Percentiles rank a stretch among this genome's conserved stretches.
Evolutionary conservation across 2,797 vertebrate species (phyloP).

Genomic region (Sebastes kiyomatsui): DNA sequence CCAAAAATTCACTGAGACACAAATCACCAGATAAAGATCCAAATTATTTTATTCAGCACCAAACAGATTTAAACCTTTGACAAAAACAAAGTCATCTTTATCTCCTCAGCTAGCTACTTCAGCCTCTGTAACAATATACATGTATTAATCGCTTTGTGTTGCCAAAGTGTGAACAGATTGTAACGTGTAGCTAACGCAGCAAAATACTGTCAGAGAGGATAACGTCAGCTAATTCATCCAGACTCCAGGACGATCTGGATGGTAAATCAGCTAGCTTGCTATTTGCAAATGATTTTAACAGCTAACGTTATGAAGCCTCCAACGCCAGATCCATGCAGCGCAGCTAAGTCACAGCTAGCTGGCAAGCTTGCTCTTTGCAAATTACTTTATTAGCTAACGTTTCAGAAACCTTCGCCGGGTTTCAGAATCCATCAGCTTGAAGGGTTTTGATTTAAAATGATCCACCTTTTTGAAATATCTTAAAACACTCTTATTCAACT

Average conservation of each 20-base stretch:
- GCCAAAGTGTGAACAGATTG: background rate
- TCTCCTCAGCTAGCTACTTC: background rate
- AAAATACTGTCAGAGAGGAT: background rate
- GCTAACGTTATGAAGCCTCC: background rate
- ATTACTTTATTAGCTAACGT: too few relatives aligned
- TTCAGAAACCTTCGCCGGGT: too few relatives aligned
- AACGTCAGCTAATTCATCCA: background rate
- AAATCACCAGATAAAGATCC: background rate
- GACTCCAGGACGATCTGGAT: background rate
- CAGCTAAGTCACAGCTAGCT: background rate
- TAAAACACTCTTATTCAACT: too few relatives aligned
- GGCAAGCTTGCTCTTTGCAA: too few relatives aligned
- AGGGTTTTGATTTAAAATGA: accelerated
- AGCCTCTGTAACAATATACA: background rate
- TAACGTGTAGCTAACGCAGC: background rate
- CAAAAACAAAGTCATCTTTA: background rate
- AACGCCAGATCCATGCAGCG: background rate
- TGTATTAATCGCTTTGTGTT: background rate
- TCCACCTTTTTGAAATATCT: too few relatives aligned
- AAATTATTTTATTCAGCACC: conserved; percentile 8
- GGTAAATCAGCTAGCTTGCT: too few relatives aligned
- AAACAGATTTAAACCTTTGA: background rate
- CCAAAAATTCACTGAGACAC: background rate
- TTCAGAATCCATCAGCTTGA: too few relatives aligned
- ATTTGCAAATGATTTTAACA: too few relatives aligned